A percentile compares a stretch with the other conserved stretches of the same genome.
Conservation (phyloP, 2,797 vertebrate genomes). For the Garrulus glandarius region DNA sequence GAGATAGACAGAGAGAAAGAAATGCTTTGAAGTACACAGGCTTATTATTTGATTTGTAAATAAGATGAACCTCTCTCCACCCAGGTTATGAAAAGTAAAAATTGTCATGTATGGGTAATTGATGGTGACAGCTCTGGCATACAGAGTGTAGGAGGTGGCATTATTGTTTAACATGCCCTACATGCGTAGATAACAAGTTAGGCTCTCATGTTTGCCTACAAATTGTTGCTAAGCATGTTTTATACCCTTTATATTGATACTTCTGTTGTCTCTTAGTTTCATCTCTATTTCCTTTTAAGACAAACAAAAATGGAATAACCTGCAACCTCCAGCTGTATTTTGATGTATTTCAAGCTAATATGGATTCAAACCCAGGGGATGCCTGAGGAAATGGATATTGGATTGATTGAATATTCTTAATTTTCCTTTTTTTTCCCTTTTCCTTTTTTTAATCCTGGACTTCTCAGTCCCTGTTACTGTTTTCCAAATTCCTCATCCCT, state of each 20-base stretch:
- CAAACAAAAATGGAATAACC: background rate
- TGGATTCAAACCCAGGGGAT: background rate
- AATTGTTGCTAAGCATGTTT: conserved; percentile 24
- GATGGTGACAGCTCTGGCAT: conserved; percentile 34
- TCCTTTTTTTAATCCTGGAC: background rate
- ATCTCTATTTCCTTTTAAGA: background rate
- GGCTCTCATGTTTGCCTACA: conserved; percentile 31
- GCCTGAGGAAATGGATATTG: background rate
- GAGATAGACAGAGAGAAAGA: background rate
- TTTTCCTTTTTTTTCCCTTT: background rate
- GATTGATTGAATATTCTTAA: background rate
- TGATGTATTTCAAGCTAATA: background rate
- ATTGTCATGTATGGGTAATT: conserved; percentile 50
- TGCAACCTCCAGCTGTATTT: background rate
- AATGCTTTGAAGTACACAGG: conserved; percentile 38
- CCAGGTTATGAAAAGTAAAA: conserved; percentile 64
- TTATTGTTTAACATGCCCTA: conserved; percentile 31
- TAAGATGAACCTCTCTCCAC: conserved; percentile 57
- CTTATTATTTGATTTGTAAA: conserved; percentile 57
- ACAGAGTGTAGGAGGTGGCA: conserved; percentile 1
- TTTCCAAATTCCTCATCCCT: background rate
- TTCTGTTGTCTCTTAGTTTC: conserved; percentile 1
- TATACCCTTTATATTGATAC: conserved; percentile 20
- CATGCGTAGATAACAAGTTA: conserved; percentile 32
- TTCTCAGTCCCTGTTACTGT: background rate